Percentiles rank a stretch among this genome's conserved stretches.
These are phyloP conservation scores for Philereme vetulata DNA, from an alignment of 2,888 invertebrate species.

Conservation along the genomic window DNA sequence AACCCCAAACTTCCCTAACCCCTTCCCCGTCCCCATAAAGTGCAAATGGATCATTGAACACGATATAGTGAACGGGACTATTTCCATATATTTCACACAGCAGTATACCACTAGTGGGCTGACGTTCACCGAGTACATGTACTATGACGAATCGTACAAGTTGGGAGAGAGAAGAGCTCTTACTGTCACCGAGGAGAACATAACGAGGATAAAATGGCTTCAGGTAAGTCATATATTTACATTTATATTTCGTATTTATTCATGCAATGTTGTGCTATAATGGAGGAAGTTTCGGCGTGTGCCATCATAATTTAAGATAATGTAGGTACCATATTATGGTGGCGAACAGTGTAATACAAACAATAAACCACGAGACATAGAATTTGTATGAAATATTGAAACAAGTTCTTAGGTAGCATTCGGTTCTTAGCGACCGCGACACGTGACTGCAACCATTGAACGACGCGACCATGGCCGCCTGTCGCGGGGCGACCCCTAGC, in stretches of 20 bases:
- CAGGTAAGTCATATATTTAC: conserved; percentile 59
- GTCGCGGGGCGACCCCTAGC: no score
- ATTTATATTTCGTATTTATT: conserved; percentile 28
- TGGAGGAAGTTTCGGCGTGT: conserved; percentile 22
- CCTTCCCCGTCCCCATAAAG: conserved; percentile 91
- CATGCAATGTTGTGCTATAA: conserved; percentile 13
- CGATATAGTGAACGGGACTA: conserved; percentile 89
- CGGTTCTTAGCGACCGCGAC: no score
- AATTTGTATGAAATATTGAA: conserved; percentile 22
- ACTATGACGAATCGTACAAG: conserved; percentile 88
- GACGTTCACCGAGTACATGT: conserved; percentile 90
- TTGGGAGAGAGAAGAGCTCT: conserved; percentile 87
- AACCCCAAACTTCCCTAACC: conserved; percentile 93
- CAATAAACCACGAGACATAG: conserved; percentile 22
- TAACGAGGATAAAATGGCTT: conserved; percentile 86
- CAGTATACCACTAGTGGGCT: conserved; percentile 92
- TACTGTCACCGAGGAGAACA: conserved; percentile 89
- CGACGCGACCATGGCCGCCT: no score
- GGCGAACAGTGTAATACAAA: conserved; percentile 26
- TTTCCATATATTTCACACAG: conserved; percentile 94
- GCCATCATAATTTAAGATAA: conserved; percentile 28
- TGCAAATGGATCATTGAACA: conserved; percentile 94
- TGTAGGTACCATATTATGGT: no score
- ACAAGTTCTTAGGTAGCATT: no score
- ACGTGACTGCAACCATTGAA: no score